Base-by-base conservation (phyloP, 2,888 invertebrate species). In the Teleogryllus oceanicus region DNA sequence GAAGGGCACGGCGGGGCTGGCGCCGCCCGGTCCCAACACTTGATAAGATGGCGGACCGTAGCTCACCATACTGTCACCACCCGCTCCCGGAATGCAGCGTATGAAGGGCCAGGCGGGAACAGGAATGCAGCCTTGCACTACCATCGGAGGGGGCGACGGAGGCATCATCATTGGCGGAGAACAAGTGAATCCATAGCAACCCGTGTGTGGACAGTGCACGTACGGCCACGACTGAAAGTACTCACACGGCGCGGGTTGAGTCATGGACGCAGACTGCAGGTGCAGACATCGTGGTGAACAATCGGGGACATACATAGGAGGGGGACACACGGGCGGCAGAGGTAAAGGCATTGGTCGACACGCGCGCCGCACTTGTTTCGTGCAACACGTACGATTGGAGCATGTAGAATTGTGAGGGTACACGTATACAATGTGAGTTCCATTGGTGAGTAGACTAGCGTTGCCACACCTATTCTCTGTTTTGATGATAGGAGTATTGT, bases 181-280 rank as follows among this genome's bases (percentile, higher is more conserved):
- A n/a, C 62, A 62, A 4, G 13, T 16, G 62, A 62, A 62, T 5
- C 62, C 62, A 11, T 62, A 62, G 62, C 62, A 62, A 13, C 62
- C 62, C 62, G 62, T 62, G 16, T 62, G 62, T n/a, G 62, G 62
- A 62, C 62, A 62, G 62, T 62, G 62, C 62, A 62, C 62, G 62
- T 62, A 62, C 62, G 62, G 62, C 62, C 62, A 62, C 4, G 16
- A 18, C 62, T 62, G 62, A n/a, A 62, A 62, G 16, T 62, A 62
- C n/a, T 62, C 16, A 8, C 62, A 62, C 1, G 62, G 62, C 62
- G 62, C 5, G 13, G 62, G 62, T 62, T 16, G 12, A n/a, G 11
- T 0, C 62, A 62, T 12, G 62, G 62, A n/a, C 62, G 13, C 16
- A 13, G 62, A n/a, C 62, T 62, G 62, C 62, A n/a, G 11, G 4